Evolutionary conservation across 2,797 vertebrate genomes (phyloP).

Genomic region (Gymnopithys bicolor): DNA sequence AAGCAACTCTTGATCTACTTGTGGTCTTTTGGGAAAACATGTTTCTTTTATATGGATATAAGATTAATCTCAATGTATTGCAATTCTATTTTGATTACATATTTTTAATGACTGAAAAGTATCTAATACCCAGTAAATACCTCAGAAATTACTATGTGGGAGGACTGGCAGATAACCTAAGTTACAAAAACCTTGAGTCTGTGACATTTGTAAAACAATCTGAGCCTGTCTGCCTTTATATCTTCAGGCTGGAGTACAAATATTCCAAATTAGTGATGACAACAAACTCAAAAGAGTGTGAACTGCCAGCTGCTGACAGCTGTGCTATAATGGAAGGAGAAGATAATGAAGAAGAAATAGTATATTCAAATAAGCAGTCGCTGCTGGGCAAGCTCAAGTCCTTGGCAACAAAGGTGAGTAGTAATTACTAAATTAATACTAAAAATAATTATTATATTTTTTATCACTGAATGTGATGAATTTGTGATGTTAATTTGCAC

Average conservation of each 20-base stretch:
- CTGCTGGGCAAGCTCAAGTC: slow-evolving; percentile 93
- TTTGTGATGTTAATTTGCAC: background rate
- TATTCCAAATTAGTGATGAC: slow-evolving; percentile 97
- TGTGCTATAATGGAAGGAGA: slow-evolving; percentile 99
- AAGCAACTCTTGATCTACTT: background rate
- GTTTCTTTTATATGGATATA: background rate
- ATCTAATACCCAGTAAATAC: background rate
- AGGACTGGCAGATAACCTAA: background rate
- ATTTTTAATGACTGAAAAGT: background rate
- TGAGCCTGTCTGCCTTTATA: slow-evolving; percentile 10
- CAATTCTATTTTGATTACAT: background rate
- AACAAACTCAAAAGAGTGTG: slow-evolving; percentile 92
- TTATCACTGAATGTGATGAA: background rate
- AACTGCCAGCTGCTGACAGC: slow-evolving; percentile 94
- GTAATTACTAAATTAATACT: background rate
- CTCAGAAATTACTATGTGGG: background rate
- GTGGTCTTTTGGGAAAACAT: background rate
- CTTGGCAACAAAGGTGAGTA: slow-evolving; percentile 92
- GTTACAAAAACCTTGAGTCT: background rate
- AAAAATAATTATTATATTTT: background rate
- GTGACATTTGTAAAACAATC: background rate
- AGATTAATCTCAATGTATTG: background rate
- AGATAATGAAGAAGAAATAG: slow-evolving; percentile 93
- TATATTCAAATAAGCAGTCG: slow-evolving; percentile 94
- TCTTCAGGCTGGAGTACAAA: slow-evolving; percentile 91